Conservation (phyloP, 2,797 vertebrate species). For the Danio kyathit region DNA sequence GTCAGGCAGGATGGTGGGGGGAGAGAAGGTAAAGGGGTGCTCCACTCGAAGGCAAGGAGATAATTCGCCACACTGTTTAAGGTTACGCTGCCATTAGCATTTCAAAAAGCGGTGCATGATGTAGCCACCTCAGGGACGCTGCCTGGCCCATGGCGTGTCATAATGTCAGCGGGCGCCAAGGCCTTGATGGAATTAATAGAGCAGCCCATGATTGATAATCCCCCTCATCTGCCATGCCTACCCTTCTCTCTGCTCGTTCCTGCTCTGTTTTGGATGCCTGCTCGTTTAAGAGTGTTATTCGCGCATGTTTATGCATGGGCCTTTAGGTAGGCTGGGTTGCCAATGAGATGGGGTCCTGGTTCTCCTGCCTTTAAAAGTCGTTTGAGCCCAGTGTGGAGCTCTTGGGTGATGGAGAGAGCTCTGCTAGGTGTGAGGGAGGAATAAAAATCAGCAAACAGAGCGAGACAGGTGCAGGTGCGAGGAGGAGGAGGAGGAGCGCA, state of each 20-base stretch:
- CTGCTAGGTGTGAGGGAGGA: slow-evolving; percentile 24
- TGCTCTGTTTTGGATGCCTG: slow-evolving; percentile 49
- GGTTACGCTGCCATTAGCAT: slow-evolving; percentile 86
- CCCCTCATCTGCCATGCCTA: slow-evolving; percentile 61
- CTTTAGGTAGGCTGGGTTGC: slow-evolving; percentile 46
- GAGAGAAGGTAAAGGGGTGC: slow-evolving; percentile 50
- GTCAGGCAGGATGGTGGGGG: slow-evolving; percentile 61
- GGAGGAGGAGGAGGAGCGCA: slow-evolving; percentile 34
- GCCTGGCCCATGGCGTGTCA: slow-evolving; percentile 76
- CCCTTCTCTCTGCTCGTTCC: slow-evolving; percentile 14
- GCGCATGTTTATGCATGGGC: slow-evolving; percentile 58
- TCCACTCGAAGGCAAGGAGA: slow-evolving; percentile 77
- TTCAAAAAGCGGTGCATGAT: slow-evolving; percentile 76
- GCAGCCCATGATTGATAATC: slow-evolving; percentile 82
- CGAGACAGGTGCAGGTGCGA: slow-evolving; percentile 38
- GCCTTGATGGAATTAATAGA: slow-evolving; percentile 86
- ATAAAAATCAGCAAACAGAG: slow-evolving; percentile 19
- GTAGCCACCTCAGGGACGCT: slow-evolving; percentile 75
- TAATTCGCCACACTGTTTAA: slow-evolving; percentile 80
- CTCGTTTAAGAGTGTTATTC: slow-evolving; percentile 51
- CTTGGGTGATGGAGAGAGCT: slow-evolving; percentile 11
- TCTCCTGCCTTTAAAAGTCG: slow-evolving; percentile 43
- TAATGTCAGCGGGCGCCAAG: slow-evolving; percentile 79
- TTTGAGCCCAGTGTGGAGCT: slow-evolving; percentile 44
- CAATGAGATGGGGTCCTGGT: slow-evolving; percentile 5